These are phyloP conservation scores for Choristoneura rosaceana DNA, from an alignment of 2,888 invertebrate genomes.

Conservation along the genomic window DNA sequence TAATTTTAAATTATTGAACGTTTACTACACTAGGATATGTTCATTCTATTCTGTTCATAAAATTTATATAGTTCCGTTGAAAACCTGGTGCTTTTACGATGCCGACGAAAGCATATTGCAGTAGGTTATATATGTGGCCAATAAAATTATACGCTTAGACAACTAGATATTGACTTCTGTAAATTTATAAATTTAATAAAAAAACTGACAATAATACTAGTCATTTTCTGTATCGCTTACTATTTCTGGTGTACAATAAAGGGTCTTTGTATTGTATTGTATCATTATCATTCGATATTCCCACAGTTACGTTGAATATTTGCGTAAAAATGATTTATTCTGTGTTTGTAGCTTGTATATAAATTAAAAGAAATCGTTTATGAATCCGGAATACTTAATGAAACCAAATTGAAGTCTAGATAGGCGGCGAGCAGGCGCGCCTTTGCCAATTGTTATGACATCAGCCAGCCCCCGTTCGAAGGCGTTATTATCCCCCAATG, in stretches of 20 bases:
- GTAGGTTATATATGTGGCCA: not conserved
- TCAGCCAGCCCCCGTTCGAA: constrained; percentile 21
- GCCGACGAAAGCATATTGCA: constrained; percentile 13
- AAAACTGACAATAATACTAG: no score
- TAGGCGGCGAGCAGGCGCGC: constrained; percentile 37
- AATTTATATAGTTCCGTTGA: constrained; percentile 12
- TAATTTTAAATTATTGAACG: not conserved
- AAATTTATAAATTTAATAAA: not conserved
- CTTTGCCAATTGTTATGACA: constrained; percentile 35
- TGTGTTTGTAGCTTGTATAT: not conserved
- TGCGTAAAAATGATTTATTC: no score
- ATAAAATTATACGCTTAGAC: not conserved
- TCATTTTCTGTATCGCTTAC: no score
- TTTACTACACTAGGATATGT: not conserved
- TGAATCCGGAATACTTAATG: constrained; percentile 24
- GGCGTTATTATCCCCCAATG: constrained; percentile 25
- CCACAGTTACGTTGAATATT: no score
- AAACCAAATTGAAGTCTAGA: constrained; percentile 27
- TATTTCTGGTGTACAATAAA: no score
- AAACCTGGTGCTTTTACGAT: constrained; percentile 26
- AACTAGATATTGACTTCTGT: not conserved
- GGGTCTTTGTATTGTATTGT: no score
- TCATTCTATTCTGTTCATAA: constrained; percentile 20
- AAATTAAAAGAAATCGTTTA: not conserved
- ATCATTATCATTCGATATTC: no score